Evolutionary conservation across 2,113 vertebrate species (phyloP).

Genomic region (Crypturellus undulatus): DNA sequence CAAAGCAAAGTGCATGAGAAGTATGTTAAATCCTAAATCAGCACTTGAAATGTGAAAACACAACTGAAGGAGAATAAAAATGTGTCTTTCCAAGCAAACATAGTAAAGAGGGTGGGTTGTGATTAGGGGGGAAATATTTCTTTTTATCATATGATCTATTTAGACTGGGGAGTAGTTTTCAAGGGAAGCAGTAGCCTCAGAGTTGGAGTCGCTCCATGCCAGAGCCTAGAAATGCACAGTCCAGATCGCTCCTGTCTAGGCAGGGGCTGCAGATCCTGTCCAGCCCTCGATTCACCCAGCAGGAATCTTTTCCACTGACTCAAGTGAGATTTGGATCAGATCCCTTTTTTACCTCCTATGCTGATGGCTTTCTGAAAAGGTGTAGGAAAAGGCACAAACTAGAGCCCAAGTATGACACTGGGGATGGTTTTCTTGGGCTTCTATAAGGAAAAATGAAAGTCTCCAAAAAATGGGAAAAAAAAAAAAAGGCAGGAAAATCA

Average conservation of each 20-base stretch:
- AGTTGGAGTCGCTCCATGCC: slow-evolving; percentile 31
- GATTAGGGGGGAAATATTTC: not conserved
- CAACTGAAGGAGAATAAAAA: not conserved
- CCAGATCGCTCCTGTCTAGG: slow-evolving; percentile 23
- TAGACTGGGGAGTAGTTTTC: slow-evolving; percentile 1
- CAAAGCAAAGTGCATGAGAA: not conserved
- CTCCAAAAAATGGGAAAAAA: not conserved
- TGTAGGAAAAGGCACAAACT: not conserved
- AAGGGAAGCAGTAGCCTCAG: slow-evolving; percentile 1
- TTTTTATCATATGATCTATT: slow-evolving; percentile 28
- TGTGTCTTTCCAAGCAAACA: not conserved
- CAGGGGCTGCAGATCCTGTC: slow-evolving; percentile 8
- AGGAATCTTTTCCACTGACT: slow-evolving; percentile 56
- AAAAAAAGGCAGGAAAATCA: slow-evolving; percentile 21
- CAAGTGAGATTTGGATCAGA: slow-evolving; percentile 22
- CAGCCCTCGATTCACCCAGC: slow-evolving; percentile 42
- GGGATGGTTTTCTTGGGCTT: slow-evolving; percentile 29
- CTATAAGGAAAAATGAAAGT: slow-evolving; percentile 7
- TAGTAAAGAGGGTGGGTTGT: not conserved
- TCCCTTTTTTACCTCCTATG: slow-evolving; percentile 6
- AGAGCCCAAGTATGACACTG: slow-evolving; percentile 20
- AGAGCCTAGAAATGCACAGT: slow-evolving; percentile 14
- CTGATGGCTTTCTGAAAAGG: slow-evolving; percentile 38
- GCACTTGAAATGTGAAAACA: not conserved
- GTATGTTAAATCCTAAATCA: not conserved